Evolutionary conservation across 2,113 vertebrate species (phyloP).

Genomic region (Progne subis): DNA sequence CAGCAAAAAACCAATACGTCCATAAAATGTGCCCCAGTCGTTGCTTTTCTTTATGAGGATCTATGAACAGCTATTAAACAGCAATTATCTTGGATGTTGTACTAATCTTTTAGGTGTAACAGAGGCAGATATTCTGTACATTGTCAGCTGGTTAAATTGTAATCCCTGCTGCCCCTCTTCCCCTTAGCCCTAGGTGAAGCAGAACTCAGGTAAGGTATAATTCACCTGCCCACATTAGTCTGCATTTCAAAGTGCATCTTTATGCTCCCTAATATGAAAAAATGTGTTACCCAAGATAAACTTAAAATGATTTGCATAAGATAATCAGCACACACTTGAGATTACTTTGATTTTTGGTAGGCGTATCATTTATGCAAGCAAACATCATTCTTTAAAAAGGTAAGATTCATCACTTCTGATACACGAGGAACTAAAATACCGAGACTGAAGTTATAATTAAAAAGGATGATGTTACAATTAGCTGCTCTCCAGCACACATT

Average conservation of each 20-base stretch:
- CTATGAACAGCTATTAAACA: background rate
- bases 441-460: background rate
- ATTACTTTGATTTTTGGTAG: conserved; percentile 32
- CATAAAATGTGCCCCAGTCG: background rate
- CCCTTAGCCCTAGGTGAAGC: background rate
- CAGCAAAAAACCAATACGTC: background rate
- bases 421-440: background rate
- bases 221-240: background rate
- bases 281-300: background rate
- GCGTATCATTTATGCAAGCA: background rate
- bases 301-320: background rate
- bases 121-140: background rate
- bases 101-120: background rate
- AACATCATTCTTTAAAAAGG: background rate
- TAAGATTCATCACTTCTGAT: background rate
- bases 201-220: background rate
- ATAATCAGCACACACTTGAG: conserved; percentile 19
- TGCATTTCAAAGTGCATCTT: background rate
- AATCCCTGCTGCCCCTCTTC: background rate
- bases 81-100: background rate
- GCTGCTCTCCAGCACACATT: background rate
- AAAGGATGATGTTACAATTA: background rate
- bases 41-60: background rate
- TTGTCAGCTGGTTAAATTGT: background rate
- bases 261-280: background rate